Evolutionary conservation across 2,888 invertebrate genomes (phyloP).

Genomic region (Thumatha senex): DNA sequence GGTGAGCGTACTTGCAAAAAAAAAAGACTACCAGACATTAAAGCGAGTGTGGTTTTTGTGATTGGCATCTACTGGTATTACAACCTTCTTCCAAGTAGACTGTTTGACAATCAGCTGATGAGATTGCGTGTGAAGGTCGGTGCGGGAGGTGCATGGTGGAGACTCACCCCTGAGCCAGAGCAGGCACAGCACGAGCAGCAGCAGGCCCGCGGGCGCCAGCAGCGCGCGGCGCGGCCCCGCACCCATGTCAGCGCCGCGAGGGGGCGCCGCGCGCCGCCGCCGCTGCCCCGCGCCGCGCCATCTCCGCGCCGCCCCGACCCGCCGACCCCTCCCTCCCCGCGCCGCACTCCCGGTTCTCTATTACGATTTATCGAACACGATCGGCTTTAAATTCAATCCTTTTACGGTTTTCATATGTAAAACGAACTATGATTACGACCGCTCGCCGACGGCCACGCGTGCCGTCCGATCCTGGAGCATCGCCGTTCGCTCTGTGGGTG

Average conservation of each 20-base stretch:
- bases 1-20: too few relatives aligned
- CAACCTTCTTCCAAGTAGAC: neutral
- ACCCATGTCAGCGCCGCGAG: constrained; percentile 63
- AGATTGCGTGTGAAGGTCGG: neutral
- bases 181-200: constrained; percentile 81
- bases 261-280: constrained; percentile 78
- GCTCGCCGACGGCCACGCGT: constrained; percentile 75
- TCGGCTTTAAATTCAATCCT: constrained; percentile 67
- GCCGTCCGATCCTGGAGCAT: constrained; percentile 76
- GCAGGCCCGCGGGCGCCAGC: constrained; percentile 82
- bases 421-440: constrained; percentile 70
- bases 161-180: constrained; percentile 77
- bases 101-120: neutral
- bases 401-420: constrained; percentile 72
- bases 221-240: constrained; percentile 80
- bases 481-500: constrained; percentile 68
- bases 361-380: constrained; percentile 70
- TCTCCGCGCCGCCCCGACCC: constrained; percentile 63
- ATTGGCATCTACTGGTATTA: too few relatives aligned
- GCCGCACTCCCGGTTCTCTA: constrained; percentile 69
- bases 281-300: constrained; percentile 74
- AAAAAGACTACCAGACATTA: too few relatives aligned
- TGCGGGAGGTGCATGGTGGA: constrained; percentile 15
- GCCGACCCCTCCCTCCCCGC: constrained; percentile 56
- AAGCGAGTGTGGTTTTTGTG: too few relatives aligned